Evolutionary conservation across 2,888 invertebrate genomes (phyloP), one percentile per base, ranked within the genome.

Genomic region (Amiota minor): DNA sequence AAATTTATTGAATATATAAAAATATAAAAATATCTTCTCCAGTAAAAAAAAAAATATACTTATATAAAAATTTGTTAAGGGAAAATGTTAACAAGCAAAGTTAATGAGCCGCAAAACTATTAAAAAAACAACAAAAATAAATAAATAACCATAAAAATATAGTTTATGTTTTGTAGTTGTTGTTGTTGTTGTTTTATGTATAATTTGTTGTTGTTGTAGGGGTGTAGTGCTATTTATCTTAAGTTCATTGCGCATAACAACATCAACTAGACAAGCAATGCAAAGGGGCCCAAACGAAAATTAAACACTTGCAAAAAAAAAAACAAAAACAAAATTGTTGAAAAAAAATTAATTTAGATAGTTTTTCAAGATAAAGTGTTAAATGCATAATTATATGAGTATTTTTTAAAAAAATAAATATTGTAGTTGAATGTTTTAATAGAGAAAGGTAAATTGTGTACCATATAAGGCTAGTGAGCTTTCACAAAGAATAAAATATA

Each of bases 81-180:
- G 18, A 75, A 84, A 83, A 79, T 85, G 81, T 83, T 82, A 82
- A 85, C 85, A 84, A 83, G 79, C 78, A 16, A 86, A 86, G 75
- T 83, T 83, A 83, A 83, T 83, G 86, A 76, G 80, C 76, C 86
- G 77, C 81, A 77, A 35, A 35, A 35, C 35, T 35, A 35, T 35
- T 35, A 35, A 35, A 35, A 35, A 76, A 85, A 76, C 77, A 78
- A 77, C 72, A 76, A 74, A 77, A 71, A 50, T 50, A 16, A 55
- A 72, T 11, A 14, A 16, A n/a, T n/a, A 53, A 53, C 14, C 16
- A 53, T 53, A 53, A 16, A 53, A 67, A 76, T 75, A 70, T 75
- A 71, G 76, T 73, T 76, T 16, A n/a, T 53, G 53, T 20, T 53
- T 45, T 23, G 14, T 16, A 35, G 35, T 45, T 53, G 50, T 55